A percentile compares a stretch with the other conserved stretches of the same genome.
These are phyloP conservation scores for Leptinotarsa lineolata DNA, from an alignment of 1,140 invertebrate species.

Conservation along the genomic window DNA sequence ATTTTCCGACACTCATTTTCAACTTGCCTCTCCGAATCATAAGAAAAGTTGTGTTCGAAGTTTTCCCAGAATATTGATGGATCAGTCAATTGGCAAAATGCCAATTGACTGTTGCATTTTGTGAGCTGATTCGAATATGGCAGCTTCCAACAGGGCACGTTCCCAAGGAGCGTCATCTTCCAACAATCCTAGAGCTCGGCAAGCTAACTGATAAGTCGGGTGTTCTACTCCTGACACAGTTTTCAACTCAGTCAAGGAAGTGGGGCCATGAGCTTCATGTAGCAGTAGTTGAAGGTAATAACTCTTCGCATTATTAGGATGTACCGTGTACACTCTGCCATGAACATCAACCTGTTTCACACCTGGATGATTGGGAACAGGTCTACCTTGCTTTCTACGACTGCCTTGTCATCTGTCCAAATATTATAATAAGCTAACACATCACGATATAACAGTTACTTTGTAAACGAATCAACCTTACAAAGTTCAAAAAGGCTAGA, in stretches of 20 bases:
- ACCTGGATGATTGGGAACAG: neutral
- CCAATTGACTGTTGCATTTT: too few relatives aligned
- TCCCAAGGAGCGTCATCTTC: too few relatives aligned
- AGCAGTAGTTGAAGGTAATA: neutral
- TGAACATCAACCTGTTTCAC: neutral
- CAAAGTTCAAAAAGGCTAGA: neutral
- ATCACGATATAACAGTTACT: neutral
- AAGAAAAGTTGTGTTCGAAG: too few relatives aligned
- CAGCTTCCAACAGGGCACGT: too few relatives aligned
- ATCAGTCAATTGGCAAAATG: too few relatives aligned
- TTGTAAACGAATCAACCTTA: neutral
- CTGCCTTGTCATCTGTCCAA: too few relatives aligned
- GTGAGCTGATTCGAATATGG: too few relatives aligned
- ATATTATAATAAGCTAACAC: too few relatives aligned
- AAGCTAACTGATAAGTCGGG: neutral
- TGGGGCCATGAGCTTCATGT: neutral
- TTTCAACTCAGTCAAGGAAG: neutral
- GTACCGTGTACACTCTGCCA: neutral
- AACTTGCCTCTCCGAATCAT: too few relatives aligned
- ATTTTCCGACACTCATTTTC: too few relatives aligned
- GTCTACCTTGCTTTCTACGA: neutral
- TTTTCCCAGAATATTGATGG: too few relatives aligned
- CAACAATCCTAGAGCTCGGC: neutral
- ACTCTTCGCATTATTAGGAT: neutral
- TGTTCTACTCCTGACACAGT: neutral